phyloP scores from a whole-genome alignment of 2,797 vertebrate genomes.

The Bradypus variegatus region DNA sequence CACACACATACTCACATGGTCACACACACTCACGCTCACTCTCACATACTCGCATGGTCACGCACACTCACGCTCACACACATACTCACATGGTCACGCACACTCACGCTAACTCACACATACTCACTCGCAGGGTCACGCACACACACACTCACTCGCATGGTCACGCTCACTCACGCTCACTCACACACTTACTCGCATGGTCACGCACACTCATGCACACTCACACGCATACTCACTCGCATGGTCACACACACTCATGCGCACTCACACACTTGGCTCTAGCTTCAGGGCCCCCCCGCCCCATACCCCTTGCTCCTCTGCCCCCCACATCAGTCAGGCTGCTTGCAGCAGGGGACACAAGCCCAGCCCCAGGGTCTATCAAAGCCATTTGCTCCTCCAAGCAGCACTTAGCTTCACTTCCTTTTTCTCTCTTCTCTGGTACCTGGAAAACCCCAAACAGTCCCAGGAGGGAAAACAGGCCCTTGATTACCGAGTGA shows the following conservation, averaged over 20 bases:
- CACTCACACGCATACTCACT: no score
- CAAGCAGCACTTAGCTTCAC: not conserved
- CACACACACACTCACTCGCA: no score
- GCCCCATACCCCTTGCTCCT: not conserved
- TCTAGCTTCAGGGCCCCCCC: not conserved
- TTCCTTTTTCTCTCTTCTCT: not conserved
- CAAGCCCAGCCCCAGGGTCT: not conserved
- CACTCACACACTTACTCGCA: no score
- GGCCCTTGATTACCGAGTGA: constrained; percentile 15
- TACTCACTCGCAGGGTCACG: no score
- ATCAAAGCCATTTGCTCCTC: rapidly evolving
- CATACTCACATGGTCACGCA: no score
- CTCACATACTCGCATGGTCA: no score
- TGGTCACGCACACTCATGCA: not conserved
- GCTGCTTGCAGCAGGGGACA: rapidly evolving
- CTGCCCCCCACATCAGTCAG: not conserved
- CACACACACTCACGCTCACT: no score
- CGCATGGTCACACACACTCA: not conserved
- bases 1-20: no score
- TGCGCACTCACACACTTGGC: not conserved
- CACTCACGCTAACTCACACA: no score
- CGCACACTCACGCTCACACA: no score
- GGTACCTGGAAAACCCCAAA: constrained; percentile 22
- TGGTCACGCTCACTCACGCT: not conserved
- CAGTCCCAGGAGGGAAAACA: constrained; percentile 23